Percentiles rank a stretch among this genome's conserved stretches.
These are phyloP conservation scores for Xyrauchen texanus DNA, from an alignment of 2,113 vertebrate genomes.

Conservation along the genomic window DNA sequence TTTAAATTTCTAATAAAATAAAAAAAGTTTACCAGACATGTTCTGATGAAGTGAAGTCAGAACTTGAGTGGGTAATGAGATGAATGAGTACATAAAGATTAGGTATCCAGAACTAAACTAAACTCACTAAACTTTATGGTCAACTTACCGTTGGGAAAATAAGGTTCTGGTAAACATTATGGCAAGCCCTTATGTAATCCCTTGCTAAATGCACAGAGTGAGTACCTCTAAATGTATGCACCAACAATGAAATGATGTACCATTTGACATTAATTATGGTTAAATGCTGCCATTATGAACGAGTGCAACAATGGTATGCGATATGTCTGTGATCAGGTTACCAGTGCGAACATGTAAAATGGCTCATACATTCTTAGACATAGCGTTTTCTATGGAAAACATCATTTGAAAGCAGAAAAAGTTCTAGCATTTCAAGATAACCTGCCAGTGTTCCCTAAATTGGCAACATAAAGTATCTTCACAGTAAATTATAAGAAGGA, in stretches of 20 bases:
- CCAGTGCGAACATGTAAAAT: conserved; percentile 20
- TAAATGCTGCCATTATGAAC: background rate
- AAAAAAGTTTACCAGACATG: background rate
- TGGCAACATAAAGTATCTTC: conserved; percentile 56
- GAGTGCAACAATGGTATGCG: conserved; percentile 19
- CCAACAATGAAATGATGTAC: background rate
- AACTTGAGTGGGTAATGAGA: conserved; percentile 45
- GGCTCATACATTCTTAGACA: conserved; percentile 35
- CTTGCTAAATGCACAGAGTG: background rate
- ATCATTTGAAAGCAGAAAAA: conserved; percentile 39
- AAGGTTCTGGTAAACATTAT: background rate
- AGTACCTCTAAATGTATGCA: too few relatives aligned
- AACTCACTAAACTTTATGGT: conserved; percentile 14
- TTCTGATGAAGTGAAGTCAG: conserved; percentile 9
- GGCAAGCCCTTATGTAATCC: conserved; percentile 24
- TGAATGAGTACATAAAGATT: conserved; percentile 24
- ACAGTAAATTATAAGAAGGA: conserved; percentile 51
- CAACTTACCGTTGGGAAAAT: conserved; percentile 71
- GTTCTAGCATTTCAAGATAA: conserved; percentile 44
- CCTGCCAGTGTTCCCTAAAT: conserved; percentile 51
- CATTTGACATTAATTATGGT: background rate
- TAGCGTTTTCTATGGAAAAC: conserved; percentile 44
- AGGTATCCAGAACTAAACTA: conserved; percentile 28
- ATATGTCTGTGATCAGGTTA: conserved; percentile 11
- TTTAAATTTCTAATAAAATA: conserved; percentile 40